These are phyloP conservation scores for Hyphantria cunea DNA, from an alignment of 1,140 invertebrate species.

Conservation along the genomic window DNA sequence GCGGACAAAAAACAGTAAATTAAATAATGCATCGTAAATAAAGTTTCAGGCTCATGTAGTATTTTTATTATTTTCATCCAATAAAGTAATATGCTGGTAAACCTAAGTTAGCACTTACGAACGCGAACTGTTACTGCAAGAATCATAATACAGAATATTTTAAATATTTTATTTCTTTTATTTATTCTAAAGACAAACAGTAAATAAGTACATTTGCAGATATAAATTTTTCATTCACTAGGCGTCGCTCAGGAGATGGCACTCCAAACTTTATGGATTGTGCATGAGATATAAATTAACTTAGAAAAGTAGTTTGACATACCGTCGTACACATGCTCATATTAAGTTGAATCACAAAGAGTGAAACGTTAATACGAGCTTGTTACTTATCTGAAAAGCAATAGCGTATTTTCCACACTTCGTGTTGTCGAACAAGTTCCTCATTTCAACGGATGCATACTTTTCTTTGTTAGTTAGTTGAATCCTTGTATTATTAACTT, in stretches of 20 bases:
- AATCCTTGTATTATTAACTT: not conserved
- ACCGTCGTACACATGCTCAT: constrained; percentile 49
- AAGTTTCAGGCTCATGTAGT: no score
- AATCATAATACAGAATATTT: not conserved
- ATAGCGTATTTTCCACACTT: constrained; percentile 66
- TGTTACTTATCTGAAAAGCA: constrained; percentile 73
- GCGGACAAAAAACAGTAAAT: no score
- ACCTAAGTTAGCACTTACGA: no score
- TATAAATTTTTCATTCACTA: constrained; percentile 52
- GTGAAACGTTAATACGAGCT: constrained; percentile 71
- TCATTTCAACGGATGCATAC: constrained; percentile 33
- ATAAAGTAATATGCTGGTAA: no score
- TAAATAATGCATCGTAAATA: no score
- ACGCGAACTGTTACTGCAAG: no score
- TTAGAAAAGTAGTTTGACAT: constrained; percentile 68
- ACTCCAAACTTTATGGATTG: constrained; percentile 70
- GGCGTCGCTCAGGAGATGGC: constrained; percentile 45
- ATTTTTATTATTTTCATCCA: no score
- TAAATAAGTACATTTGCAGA: not conserved
- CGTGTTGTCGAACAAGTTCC: constrained; percentile 59
- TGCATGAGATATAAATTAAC: constrained; percentile 69
- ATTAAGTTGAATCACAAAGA: constrained; percentile 64
- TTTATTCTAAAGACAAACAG: not conserved
- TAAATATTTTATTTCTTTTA: not conserved
- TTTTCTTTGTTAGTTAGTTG: not conserved